Base-by-base conservation (phyloP, 2,797 vertebrate species). In the Enteromius anoplus region DNA sequence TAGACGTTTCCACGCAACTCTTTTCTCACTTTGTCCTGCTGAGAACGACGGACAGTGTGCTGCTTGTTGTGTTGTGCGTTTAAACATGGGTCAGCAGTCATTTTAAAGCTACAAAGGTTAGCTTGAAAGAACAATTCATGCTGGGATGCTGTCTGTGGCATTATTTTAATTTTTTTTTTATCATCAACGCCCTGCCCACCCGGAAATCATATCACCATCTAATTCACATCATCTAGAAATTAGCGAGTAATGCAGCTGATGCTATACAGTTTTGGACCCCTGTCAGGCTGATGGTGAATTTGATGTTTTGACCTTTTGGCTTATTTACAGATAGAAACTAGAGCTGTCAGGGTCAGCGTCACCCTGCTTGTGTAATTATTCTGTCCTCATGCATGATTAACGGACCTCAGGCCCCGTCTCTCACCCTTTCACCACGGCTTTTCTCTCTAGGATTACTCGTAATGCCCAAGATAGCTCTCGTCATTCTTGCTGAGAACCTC, bases 281-380 rank as follows among this genome's bases (percentile, higher is more conserved):
- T 42, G 53, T 80, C 75, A 78, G 49, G 19, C 29, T 75, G 62
- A 3, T 42, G 23, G 9, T 84, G 40, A 75, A 80, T 84, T 79
- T 80, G 78, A 86, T 81, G 84, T 85, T 87, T 73, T 60, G 88
- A 88, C 83, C 79, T 88, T 86, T 85, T 90, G 88, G 85, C 88
- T 91, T 92, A 92, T 86, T 90, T 91, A 91, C 91, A 37, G 89
- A 86, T 89, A 83, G 91, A 92, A 92, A 93, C 90, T 45, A 80
- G 89, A 92, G 87, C 90, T 55, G 75, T 84, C 82, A 15, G 66
- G 76, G 15, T 79, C 81, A 76, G 85, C 88, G 73, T 86, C 45
- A 70, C 64, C 84, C 79, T 85, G 79, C 88, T 71, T 85, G 86
- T 90, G 90, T 91, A 91, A 89, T 89, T 91, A 92, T 90, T 91